Conservation (phyloP, 2,797 vertebrate genomes). For the Aphelocoma californica region DNA sequence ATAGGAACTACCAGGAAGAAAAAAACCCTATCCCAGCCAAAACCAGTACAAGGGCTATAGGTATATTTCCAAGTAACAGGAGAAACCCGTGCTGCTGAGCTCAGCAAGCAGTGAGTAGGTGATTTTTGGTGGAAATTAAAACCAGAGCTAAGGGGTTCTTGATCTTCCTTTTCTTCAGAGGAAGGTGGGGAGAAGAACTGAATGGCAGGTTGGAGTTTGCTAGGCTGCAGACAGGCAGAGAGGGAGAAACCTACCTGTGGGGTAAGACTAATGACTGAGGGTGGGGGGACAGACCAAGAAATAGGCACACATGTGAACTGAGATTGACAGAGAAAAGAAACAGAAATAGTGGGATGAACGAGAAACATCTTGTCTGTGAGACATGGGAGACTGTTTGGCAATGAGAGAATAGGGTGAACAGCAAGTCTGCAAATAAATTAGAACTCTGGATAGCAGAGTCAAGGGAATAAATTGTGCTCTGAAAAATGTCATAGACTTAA, state of each 20-base stretch:
- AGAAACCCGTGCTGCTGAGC: neutral
- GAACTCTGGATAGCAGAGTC: neutral
- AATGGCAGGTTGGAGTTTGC: neutral
- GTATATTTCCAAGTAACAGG: neutral
- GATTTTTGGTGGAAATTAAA: neutral
- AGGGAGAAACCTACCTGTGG: neutral
- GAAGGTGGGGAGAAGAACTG: neutral
- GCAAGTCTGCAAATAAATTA: neutral
- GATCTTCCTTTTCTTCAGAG: neutral
- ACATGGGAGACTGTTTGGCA: neutral
- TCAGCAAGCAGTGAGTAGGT: neutral
- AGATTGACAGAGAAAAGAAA: neutral
- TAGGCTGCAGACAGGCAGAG: neutral
- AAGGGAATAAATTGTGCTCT: neutral
- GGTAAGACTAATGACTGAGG: neutral
- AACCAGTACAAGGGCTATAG: neutral
- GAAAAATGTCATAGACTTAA: neutral
- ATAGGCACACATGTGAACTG: neutral
- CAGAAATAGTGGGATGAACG: neutral
- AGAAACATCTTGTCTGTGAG: neutral
- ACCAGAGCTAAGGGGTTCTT: neutral
- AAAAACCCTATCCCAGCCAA: neutral
- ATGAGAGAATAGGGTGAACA: neutral
- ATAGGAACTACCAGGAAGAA: neutral
- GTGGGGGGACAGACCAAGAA: neutral